A percentile compares a stretch with the other conserved stretches of the same genome.
Evolutionary conservation across 2,113 vertebrate species (phyloP).

Genomic region (Coreoperca whiteheadi): DNA sequence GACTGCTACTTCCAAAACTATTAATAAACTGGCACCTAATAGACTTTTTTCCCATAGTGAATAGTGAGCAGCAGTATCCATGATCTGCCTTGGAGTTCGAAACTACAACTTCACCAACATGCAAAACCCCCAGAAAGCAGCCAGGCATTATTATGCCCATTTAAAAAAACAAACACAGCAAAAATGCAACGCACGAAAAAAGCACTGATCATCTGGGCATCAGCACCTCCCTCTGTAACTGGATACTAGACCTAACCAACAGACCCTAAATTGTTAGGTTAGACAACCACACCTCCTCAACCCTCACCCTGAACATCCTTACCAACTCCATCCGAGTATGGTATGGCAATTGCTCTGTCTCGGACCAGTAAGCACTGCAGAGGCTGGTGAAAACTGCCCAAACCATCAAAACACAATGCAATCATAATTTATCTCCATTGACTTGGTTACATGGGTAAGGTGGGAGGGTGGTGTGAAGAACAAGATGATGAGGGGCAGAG

Average conservation of each 20-base stretch:
- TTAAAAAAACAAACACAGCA: slow-evolving; percentile 43
- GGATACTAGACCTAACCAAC: no score
- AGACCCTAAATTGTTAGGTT: no score
- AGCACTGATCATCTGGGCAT: no score
- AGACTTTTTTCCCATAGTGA: background rate
- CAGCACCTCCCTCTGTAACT: no score
- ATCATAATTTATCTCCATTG: slow-evolving; percentile 35
- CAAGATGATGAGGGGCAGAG: slow-evolving; percentile 53
- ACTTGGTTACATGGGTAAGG: slow-evolving; percentile 36
- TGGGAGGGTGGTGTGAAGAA: background rate
- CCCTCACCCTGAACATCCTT: no score
- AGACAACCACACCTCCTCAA: no score
- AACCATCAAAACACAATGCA: no score
- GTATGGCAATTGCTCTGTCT: no score
- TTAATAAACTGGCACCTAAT: background rate
- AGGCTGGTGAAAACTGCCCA: no score
- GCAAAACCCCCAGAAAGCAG: slow-evolving; percentile 15
- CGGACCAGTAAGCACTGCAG: no score
- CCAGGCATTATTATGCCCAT: slow-evolving; percentile 20
- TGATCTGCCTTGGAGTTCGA: slow-evolving; percentile 7
- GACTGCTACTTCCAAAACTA: slow-evolving; percentile 9
- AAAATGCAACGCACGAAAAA: background rate
- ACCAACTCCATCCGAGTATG: no score
- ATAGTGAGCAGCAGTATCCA: background rate
- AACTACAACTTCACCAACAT: background rate